Evolutionary conservation across 2,888 invertebrate genomes (phyloP).

Genomic region (Sipha maydis): DNA sequence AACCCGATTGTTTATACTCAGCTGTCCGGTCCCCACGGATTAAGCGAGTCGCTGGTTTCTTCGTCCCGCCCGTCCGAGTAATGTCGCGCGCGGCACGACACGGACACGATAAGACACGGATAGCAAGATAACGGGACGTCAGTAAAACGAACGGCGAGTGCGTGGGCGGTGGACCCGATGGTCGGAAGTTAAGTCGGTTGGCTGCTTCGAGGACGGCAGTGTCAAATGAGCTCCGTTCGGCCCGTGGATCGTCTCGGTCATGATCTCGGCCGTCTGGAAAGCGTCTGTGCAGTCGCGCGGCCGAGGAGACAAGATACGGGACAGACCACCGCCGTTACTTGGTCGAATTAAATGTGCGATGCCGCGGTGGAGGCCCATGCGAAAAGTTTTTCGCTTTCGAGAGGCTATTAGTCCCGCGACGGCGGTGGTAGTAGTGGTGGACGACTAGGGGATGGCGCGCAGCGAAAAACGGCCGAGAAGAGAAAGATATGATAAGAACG

Average conservation of each 20-base stretch:
- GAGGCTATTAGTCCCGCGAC: conserved; percentile 33
- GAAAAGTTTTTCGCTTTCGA: conserved; percentile 52
- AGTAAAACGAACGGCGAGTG: too few relatives aligned
- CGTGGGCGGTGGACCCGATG: too few relatives aligned
- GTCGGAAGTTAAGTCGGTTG: too few relatives aligned
- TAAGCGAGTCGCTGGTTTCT: too few relatives aligned
- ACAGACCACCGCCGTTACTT: neutral
- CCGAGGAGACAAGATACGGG: too few relatives aligned
- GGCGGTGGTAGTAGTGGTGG: neutral
- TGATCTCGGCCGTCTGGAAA: neutral
- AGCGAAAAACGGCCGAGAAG: neutral
- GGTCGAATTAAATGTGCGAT: conserved; percentile 21
- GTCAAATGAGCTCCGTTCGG: neutral
- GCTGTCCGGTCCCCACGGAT: too few relatives aligned
- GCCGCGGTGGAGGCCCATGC: neutral
- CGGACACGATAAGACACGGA: too few relatives aligned
- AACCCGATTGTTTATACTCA: too few relatives aligned
- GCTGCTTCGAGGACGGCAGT: neutral
- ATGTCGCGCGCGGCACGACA: too few relatives aligned
- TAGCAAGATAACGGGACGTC: too few relatives aligned
- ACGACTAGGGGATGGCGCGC: neutral
- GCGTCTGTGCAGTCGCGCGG: too few relatives aligned
- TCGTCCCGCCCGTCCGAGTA: too few relatives aligned
- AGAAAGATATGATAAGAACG: neutral
- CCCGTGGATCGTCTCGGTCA: neutral